Conservation (phyloP, 2,888 invertebrate genomes). For the Hirtodrosophila trivittata region DNA sequence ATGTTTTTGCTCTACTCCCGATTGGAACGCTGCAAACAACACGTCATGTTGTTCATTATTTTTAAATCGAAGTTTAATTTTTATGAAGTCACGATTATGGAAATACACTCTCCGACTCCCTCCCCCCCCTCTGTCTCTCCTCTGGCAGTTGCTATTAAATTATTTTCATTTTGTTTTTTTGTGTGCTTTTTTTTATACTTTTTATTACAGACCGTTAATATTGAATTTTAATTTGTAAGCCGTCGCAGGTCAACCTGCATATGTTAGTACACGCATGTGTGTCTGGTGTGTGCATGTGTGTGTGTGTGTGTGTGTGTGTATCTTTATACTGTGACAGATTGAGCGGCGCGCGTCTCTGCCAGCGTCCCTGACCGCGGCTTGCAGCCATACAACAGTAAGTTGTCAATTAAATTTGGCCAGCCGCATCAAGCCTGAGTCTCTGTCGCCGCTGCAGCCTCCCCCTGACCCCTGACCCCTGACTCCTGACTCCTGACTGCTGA, state of each 20-base stretch:
- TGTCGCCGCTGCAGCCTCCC: slow-evolving; percentile 6
- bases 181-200: slow-evolving; percentile 26
- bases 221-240: slow-evolving; percentile 81
- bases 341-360: slow-evolving; percentile 38
- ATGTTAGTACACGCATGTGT: slow-evolving; percentile 27
- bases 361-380: slow-evolving; percentile 19
- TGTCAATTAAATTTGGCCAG: slow-evolving; percentile 79
- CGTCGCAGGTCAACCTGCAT: slow-evolving; percentile 59
- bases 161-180: slow-evolving; percentile 39
- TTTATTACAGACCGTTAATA: slow-evolving; percentile 73
- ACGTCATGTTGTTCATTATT: slow-evolving; percentile 73
- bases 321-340: slow-evolving; percentile 75
- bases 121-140: background rate
- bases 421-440: slow-evolving; percentile 71
- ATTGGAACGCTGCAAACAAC: slow-evolving; percentile 41
- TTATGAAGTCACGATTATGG: slow-evolving; percentile 82
- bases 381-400: slow-evolving; percentile 69
- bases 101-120: slow-evolving; percentile 61
- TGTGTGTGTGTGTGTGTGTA: slow-evolving; percentile 33
- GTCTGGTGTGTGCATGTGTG: slow-evolving; percentile 4
- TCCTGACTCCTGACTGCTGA: background rate
- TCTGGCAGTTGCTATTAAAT: slow-evolving; percentile 37
- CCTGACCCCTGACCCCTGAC: slow-evolving; percentile 4
- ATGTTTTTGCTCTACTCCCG: slow-evolving; percentile 23
- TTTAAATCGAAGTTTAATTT: slow-evolving; percentile 82